Conservation (phyloP, 2,113 vertebrate species). For the Barnardius zonarius region DNA sequence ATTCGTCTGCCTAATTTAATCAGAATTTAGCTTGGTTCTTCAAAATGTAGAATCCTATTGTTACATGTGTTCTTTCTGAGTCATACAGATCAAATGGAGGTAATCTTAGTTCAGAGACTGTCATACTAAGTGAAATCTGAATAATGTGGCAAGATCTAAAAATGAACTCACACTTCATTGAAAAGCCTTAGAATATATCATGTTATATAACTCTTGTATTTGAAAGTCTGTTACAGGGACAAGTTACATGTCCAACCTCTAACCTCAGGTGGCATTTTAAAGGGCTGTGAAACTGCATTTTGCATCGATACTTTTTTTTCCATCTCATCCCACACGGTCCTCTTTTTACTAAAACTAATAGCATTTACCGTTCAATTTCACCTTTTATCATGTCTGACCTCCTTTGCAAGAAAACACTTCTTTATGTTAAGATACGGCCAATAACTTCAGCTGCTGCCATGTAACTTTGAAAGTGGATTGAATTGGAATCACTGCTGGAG, state of each 20-base stretch:
- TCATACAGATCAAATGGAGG: neutral
- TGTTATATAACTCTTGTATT: neutral
- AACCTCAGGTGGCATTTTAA: neutral
- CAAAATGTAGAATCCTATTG: neutral
- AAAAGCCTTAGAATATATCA: neutral
- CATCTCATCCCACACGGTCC: neutral
- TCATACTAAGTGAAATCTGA: neutral
- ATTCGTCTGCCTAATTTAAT: neutral
- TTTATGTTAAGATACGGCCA: neutral
- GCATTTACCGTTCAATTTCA: neutral
- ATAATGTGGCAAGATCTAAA: constrained; percentile 34
- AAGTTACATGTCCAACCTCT: neutral
- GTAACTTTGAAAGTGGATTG: neutral
- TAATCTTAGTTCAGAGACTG: neutral
- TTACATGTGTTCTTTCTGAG: neutral
- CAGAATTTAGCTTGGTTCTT: neutral
- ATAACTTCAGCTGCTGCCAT: neutral
- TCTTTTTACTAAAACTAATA: neutral
- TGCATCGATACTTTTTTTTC: neutral
- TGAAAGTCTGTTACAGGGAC: too few species aligned
- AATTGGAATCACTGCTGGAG: neutral
- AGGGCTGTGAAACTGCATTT: neutral
- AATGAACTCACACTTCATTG: neutral
- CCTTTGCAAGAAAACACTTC: neutral
- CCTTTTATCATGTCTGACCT: neutral